Evolutionary conservation across 2,888 invertebrate genomes (phyloP).

Genomic region (Strigamia crassipes): DNA sequence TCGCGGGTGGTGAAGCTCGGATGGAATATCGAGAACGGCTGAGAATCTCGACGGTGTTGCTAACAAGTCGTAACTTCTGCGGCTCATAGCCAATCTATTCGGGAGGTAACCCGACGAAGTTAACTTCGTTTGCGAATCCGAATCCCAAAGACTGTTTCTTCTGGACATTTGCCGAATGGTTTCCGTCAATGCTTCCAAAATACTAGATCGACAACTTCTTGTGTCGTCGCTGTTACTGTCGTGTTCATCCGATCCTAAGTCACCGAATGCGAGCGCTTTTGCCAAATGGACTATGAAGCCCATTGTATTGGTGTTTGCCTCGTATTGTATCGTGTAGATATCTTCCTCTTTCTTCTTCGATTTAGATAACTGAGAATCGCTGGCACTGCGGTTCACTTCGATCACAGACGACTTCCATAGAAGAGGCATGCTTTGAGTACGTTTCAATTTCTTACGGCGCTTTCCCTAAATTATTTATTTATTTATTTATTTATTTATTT

Average conservation of each 20-base stretch:
- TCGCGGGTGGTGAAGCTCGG: background rate
- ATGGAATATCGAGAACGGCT: conserved; percentile 27
- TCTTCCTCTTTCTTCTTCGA: background rate
- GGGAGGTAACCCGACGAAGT: background rate
- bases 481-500: background rate
- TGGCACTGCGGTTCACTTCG: conserved; percentile 10
- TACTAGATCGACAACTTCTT: conserved; percentile 17
- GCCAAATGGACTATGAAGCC: conserved; percentile 49
- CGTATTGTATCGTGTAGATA: conserved; percentile 40
- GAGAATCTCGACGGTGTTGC: background rate
- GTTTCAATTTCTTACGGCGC: conserved; percentile 39
- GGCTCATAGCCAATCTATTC: background rate
- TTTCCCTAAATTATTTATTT: background rate
- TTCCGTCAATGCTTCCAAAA: conserved; percentile 29
- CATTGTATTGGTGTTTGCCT: conserved; percentile 47
- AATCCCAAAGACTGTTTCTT: background rate
- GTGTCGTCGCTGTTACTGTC: background rate
- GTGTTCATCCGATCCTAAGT: background rate
- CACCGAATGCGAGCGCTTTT: conserved; percentile 49
- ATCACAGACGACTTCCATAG: background rate
- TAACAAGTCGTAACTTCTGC: conserved; percentile 33
- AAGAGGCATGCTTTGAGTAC: conserved; percentile 44
- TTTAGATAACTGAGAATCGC: conserved; percentile 34
- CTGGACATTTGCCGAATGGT: conserved; percentile 28
- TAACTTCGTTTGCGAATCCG: background rate